Conservation (phyloP, 2,113 vertebrate genomes). For the Oreamnos americanus region DNA sequence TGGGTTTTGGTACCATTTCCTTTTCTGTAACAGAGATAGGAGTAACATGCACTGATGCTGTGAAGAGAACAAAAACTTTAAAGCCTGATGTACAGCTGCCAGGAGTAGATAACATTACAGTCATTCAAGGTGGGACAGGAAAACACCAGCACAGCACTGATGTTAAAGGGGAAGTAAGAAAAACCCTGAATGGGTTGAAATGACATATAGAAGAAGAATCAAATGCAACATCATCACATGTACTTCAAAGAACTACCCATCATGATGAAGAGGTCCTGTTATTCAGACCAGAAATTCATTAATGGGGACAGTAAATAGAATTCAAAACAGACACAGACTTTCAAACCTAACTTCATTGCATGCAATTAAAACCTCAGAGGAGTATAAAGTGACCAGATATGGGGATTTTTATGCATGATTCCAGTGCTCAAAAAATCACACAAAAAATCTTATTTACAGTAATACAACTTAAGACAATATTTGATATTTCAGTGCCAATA, state of each 20-base stretch:
- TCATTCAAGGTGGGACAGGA: neutral
- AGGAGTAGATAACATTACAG: neutral
- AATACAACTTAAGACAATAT: neutral
- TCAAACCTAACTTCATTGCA: neutral
- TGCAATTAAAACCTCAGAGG: neutral
- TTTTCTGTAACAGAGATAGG: neutral
- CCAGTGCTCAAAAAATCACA: neutral
- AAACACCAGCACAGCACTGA: neutral
- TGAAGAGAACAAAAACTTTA: neutral
- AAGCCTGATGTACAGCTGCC: neutral
- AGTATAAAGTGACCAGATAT: neutral
- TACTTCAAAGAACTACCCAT: neutral
- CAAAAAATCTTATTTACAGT: neutral
- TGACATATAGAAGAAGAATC: neutral
- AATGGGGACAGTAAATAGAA: neutral
- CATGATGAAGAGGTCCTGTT: neutral
- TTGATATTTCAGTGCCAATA: neutral
- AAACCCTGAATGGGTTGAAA: neutral
- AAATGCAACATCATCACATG: neutral
- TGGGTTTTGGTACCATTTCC: neutral
- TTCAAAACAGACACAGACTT: neutral
- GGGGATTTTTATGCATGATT: neutral
- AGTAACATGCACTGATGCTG: neutral
- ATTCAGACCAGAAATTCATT: neutral
- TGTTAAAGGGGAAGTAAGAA: neutral